Percentiles rank a stretch among this genome's conserved stretches.
Conservation (phyloP, 2,113 vertebrate species). For the Chloroceryle aenea region DNA sequence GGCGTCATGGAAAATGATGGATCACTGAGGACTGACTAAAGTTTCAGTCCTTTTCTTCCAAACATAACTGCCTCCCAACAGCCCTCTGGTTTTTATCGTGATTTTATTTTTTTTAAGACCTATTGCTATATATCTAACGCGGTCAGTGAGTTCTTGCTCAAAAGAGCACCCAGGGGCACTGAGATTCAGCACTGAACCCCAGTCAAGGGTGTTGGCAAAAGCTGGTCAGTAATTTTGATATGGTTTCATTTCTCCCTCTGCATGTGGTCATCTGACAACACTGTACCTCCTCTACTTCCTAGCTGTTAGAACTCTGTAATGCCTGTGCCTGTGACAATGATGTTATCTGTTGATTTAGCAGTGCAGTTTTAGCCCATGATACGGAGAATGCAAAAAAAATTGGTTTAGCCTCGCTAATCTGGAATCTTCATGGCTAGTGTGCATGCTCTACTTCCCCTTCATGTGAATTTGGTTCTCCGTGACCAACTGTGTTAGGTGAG, state of each 20-base stretch:
- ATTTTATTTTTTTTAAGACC: background rate
- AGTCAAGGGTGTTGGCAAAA: background rate
- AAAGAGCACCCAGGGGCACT: background rate
- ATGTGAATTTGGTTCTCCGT: background rate
- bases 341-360: background rate
- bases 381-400: background rate
- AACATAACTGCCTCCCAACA: background rate
- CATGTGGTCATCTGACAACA: background rate
- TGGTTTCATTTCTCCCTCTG: background rate
- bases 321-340: accelerated
- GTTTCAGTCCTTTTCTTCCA: background rate
- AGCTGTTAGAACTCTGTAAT: background rate
- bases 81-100: background rate
- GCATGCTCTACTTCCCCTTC: background rate
- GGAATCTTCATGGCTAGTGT: background rate
- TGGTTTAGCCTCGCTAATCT: background rate
- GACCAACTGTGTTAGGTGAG: background rate
- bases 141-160: accelerated
- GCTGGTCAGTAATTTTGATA: background rate
- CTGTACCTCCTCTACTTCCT: background rate
- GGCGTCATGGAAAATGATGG: background rate
- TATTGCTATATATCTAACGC: accelerated
- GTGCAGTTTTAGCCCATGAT: background rate
- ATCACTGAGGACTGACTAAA: background rate
- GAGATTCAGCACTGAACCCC: background rate